Conservation (phyloP, 1,140 invertebrate species). For the Procambarus virginalis region DNA sequence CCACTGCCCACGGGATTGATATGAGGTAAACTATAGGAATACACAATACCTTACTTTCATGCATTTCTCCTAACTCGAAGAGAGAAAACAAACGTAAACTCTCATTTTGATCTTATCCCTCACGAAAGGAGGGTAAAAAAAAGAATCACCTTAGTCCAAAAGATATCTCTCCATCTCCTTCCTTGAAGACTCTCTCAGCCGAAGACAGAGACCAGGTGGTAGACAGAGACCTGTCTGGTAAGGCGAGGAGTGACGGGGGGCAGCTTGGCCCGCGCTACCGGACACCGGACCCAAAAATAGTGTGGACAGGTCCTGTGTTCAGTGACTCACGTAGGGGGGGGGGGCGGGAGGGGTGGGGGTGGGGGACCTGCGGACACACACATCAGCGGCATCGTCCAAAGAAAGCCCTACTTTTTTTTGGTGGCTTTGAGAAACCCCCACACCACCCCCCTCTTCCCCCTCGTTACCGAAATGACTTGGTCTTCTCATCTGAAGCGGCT, state of each 20-base stretch:
- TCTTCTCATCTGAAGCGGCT: background rate
- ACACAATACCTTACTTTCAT: no score
- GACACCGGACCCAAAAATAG: slow-evolving; percentile 1
- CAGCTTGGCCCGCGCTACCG: background rate
- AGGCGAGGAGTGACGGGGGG: background rate
- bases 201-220: background rate
- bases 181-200: background rate
- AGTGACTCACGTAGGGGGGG: background rate
- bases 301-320: slow-evolving; percentile 4
- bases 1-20: no score
- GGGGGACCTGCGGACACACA: background rate
- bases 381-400: background rate
- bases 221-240: background rate
- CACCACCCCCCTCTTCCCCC: background rate
- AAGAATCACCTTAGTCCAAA: background rate
- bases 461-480: slow-evolving; percentile 2
- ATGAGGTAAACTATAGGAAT: no score
- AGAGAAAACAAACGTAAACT: no score
- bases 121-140: background rate
- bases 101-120: no score
- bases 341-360: background rate
- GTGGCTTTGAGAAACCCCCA: background rate
- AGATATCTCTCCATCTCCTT: background rate
- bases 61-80: no score
- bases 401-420: background rate